phyloP scores from a whole-genome alignment of 2,888 invertebrate species.

The Dorcus parallelipipedus region DNA sequence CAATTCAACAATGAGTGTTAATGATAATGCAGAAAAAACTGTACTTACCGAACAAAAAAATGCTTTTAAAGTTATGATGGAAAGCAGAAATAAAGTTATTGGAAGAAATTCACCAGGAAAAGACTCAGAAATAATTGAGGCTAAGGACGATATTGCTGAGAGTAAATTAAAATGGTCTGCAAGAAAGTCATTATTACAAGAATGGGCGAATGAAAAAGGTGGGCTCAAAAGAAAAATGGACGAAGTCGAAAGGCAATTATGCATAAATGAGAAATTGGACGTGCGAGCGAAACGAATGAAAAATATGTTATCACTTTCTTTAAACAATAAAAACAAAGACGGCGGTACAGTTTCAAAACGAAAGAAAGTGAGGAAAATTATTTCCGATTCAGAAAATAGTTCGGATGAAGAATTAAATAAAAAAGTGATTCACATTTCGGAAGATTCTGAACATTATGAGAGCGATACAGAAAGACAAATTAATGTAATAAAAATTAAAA shows the following conservation, averaged over 20 bases:
- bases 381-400: conserved; percentile 8
- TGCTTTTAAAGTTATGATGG: conserved; percentile 68
- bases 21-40: neutral
- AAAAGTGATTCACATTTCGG: conserved; percentile 29
- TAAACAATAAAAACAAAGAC: neutral
- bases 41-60: conserved; percentile 35
- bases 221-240: conserved; percentile 57
- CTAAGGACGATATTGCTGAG: conserved; percentile 38
- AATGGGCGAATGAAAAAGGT: conserved; percentile 65
- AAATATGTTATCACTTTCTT: conserved; percentile 37
- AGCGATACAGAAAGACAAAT: conserved; percentile 1
- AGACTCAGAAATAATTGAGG: conserved; percentile 43
- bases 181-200: conserved; percentile 55
- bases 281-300: conserved; percentile 60
- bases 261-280: conserved; percentile 57
- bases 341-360: conserved; percentile 17
- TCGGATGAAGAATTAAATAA: conserved; percentile 11
- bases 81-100: conserved; percentile 60
- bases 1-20: neutral
- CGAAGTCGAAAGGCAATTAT: conserved; percentile 56
- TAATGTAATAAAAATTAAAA: conserved; percentile 13
- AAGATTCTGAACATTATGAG: conserved; percentile 5
- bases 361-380: conserved; percentile 11
- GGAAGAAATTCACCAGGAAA: conserved; percentile 64
- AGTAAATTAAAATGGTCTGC: conserved; percentile 36